Base-by-base conservation (phyloP, 2,888 invertebrate genomes). In the Pollenia angustigena region DNA sequence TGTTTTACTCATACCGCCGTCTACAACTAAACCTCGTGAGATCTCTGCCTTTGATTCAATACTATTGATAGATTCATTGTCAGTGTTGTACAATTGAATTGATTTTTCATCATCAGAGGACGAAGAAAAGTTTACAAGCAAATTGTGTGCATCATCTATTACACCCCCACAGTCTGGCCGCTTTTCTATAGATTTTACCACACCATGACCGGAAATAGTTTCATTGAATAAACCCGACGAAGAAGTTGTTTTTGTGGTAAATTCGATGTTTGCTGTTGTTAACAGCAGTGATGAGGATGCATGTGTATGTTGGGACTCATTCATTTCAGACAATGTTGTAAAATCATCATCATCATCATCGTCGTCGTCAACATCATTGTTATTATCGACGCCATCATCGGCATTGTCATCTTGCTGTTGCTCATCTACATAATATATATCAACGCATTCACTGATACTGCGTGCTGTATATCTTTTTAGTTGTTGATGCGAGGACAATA, bases 21-120 rank as follows among this genome's bases (percentile, higher is more conserved):
- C 78, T 64, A 87, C 83, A 82, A 88, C 91, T 90, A 88, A 84
- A 56, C 91, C 92, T 88, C 93, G 92, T 90, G 92, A 92, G 90
- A 93, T 93, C 91, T 93, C 93, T 87, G 93, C 91, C 89, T 93
- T 93, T 89, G 93, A 93, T 91, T 93, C 93, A 90, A 93, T 93
- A 90, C 93, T 93, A 90, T 93, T 93, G 90, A 93, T 92, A 87
- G 93, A 93, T 91, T 93, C 93, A 91, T 93, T 92, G 91, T 93
- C 93, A 88, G 92, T 91, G 91, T 93, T 93, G 91, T 93, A 93
- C 90, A 93, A 91, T 90, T 92, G 90, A 89, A 92, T 92, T 90
- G 92, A 93, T 91, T 93, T 93, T 90, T 93, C 93, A 90, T 93
- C 93, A 90, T 90, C 89, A 79, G 90, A 85, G 78, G 89, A 85